Percentiles rank a stretch among this genome's conserved stretches.
Conservation (phyloP, 1,140 invertebrate species). For the Grapholita molesta region DNA sequence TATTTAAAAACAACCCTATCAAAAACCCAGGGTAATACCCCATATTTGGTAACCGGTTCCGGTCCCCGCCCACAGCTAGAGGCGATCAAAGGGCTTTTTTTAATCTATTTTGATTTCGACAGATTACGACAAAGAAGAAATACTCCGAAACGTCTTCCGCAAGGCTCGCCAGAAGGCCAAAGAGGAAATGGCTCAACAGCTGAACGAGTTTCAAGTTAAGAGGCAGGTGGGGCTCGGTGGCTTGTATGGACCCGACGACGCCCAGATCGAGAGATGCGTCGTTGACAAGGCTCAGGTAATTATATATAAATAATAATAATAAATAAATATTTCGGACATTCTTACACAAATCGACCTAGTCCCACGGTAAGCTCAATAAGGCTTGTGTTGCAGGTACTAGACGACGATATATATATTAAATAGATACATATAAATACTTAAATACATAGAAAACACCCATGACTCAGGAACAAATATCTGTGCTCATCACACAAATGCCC, state of each 20-base stretch:
- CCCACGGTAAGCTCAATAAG: too few species aligned
- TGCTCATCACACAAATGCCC: too few species aligned
- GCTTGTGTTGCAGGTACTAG: too few species aligned
- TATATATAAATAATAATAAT: background rate
- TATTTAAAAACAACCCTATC: too few species aligned
- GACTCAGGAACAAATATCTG: too few species aligned
- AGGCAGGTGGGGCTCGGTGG: slow-evolving; percentile 92
- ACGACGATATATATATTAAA: too few species aligned
- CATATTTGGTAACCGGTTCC: too few species aligned
- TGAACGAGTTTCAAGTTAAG: slow-evolving; percentile 93
- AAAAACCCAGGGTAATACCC: too few species aligned
- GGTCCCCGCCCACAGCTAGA: too few species aligned
- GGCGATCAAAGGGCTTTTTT: background rate
- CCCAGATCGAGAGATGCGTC: slow-evolving; percentile 87
- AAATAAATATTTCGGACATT: background rate
- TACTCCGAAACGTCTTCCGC: slow-evolving; percentile 91
- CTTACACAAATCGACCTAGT: too few species aligned
- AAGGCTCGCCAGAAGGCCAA: slow-evolving; percentile 91
- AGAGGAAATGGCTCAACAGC: slow-evolving; percentile 91
- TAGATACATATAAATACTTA: too few species aligned
- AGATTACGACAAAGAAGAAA: slow-evolving; percentile 93
- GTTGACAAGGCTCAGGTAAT: slow-evolving; percentile 89
- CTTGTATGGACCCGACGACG: slow-evolving; percentile 93
- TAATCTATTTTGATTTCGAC: slow-evolving; percentile 9
- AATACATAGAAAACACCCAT: too few species aligned